Percentiles rank a stretch among this genome's conserved stretches.
Evolutionary conservation across 1,140 invertebrate genomes (phyloP).

Genomic region (Nilaparvata lugens): DNA sequence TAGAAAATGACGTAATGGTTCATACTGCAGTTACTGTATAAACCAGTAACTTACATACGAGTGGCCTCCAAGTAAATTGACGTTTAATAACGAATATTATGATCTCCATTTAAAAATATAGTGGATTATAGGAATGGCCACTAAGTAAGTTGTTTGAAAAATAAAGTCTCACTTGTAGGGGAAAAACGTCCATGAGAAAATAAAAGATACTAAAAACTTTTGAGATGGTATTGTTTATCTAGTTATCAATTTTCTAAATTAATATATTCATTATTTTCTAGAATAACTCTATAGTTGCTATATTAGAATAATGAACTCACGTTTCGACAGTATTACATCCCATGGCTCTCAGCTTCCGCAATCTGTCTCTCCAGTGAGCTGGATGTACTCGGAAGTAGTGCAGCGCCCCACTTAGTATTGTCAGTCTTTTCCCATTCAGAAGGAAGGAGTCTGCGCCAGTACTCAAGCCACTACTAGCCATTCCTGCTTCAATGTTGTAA

Average conservation of each 20-base stretch:
- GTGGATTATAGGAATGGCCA: too few relatives aligned
- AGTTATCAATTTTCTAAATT: background rate
- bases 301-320: slow-evolving; percentile 12
- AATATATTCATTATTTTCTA: background rate
- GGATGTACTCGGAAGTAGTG: slow-evolving; percentile 84
- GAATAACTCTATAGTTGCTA: background rate
- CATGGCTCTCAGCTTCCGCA: slow-evolving; percentile 63
- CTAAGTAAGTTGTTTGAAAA: too few relatives aligned
- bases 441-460: background rate
- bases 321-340: slow-evolving; percentile 23
- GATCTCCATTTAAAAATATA: too few relatives aligned
- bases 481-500: background rate
- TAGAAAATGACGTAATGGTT: too few relatives aligned
- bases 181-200: too few relatives aligned
- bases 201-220: too few relatives aligned
- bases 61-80: too few relatives aligned
- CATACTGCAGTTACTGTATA: too few relatives aligned
- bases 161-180: too few relatives aligned
- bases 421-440: slow-evolving; percentile 6
- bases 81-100: too few relatives aligned
- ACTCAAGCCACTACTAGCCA: background rate
- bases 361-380: slow-evolving; percentile 72
- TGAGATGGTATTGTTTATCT: background rate
- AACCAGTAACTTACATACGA: too few relatives aligned
- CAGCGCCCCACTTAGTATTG: slow-evolving; percentile 54